A percentile compares a stretch with the other conserved stretches of the same genome.
Conservation (phyloP, 2,113 vertebrate genomes). For the Coptodon rendalli region DNA sequence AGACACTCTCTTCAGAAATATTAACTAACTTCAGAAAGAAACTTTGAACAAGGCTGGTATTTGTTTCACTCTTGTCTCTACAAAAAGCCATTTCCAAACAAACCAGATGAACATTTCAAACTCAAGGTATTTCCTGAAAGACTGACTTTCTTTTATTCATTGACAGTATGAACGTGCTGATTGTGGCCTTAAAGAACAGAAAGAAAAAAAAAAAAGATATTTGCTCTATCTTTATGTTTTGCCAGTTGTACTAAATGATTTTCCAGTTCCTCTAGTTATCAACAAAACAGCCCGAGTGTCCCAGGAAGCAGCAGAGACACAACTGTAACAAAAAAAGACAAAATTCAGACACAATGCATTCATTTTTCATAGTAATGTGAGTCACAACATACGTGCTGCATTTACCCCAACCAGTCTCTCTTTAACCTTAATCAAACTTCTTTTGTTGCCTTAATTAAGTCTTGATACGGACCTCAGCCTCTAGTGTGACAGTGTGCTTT, state of each 20-base stretch:
- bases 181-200: neutral
- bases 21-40: neutral
- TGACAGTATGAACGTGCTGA: neutral
- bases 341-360: neutral
- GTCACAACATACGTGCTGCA: neutral
- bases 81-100: neutral
- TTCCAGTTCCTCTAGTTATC: neutral
- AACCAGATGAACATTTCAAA: neutral
- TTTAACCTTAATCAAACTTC: neutral
- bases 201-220: neutral
- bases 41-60: neutral
- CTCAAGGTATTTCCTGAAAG: neutral
- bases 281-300: neutral
- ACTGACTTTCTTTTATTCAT: neutral
- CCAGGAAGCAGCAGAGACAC: neutral
- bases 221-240: constrained; percentile 9
- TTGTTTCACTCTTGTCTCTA: neutral
- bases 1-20: neutral
- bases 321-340: neutral
- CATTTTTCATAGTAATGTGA: neutral
- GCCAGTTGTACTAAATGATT: constrained; percentile 29
- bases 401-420: neutral
- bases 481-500: neutral
- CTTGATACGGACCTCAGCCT: neutral
- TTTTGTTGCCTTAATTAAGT: neutral